Evolutionary conservation across 2,888 invertebrate genomes (phyloP).

Genomic region (Aricia artaxerxes): DNA sequence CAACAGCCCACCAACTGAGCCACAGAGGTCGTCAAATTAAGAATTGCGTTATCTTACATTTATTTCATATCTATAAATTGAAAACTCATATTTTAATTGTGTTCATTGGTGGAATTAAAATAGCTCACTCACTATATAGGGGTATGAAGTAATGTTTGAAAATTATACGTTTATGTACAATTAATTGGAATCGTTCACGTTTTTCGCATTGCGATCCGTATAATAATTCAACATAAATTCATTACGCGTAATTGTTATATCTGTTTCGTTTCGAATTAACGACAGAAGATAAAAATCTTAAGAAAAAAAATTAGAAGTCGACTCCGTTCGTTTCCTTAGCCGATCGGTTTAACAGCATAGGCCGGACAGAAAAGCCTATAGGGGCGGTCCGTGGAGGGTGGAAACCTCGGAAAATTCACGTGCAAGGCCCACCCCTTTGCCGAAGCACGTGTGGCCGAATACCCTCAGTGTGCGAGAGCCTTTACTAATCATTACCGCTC

Average conservation of each 20-base stretch:
- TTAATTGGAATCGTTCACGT: conserved; percentile 23
- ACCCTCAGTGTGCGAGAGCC: conserved; percentile 72
- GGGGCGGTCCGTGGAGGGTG: conserved; percentile 80
- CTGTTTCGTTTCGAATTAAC: neutral
- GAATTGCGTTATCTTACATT: conserved; percentile 33
- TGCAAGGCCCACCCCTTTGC: conserved; percentile 71
- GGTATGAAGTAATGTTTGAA: conserved; percentile 29
- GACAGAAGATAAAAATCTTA: neutral
- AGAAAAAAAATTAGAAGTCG: conserved; percentile 41
- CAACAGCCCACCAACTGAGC: no score
- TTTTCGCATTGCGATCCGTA: conserved; percentile 22
- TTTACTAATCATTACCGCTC: conserved; percentile 73
- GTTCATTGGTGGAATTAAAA: conserved; percentile 38
- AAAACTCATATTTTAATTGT: conserved; percentile 41
- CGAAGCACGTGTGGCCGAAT: conserved; percentile 76
- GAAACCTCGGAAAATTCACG: conserved; percentile 80
- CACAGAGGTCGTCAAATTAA: neutral
- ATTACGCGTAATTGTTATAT: conserved; percentile 19
- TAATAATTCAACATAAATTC: conserved; percentile 16
- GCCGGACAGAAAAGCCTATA: conserved; percentile 81
- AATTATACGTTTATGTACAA: conserved; percentile 26
- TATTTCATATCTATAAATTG: conserved; percentile 33
- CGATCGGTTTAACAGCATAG: conserved; percentile 79
- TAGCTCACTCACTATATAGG: conserved; percentile 31
- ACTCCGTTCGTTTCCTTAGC: conserved; percentile 61